phyloP scores from a whole-genome alignment of 2,888 invertebrate genomes.

The Drosophila mimetica region DNA sequence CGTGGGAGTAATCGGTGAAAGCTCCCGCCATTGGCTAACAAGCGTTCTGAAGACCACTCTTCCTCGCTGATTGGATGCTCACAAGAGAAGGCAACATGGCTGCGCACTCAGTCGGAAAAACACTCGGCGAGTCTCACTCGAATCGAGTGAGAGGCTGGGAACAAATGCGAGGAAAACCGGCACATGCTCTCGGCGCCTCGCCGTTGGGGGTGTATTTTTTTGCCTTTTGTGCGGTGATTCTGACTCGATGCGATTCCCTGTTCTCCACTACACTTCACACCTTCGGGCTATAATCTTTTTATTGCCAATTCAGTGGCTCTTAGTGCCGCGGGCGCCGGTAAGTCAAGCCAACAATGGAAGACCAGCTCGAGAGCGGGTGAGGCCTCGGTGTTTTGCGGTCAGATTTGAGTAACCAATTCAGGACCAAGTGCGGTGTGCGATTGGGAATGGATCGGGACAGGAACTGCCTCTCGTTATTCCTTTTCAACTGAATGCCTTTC shows the following conservation, averaged over 20 bases:
- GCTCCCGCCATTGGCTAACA: conserved; percentile 48
- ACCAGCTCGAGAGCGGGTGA: conserved; percentile 13
- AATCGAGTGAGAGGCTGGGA: conserved; percentile 57
- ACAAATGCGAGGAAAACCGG: conserved; percentile 3
- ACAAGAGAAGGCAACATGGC: conserved; percentile 57
- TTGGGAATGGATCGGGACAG: neutral
- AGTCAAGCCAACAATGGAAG: conserved; percentile 58
- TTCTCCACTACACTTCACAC: conserved; percentile 71
- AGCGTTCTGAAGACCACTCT: neutral
- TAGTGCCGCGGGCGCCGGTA: conserved; percentile 62
- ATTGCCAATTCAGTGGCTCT: conserved; percentile 80
- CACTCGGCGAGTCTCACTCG: conserved; percentile 18
- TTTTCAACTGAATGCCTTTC: conserved; percentile 78
- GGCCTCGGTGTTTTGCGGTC: conserved; percentile 53
- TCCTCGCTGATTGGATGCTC: conserved; percentile 48
- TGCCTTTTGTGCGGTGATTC: conserved; percentile 7
- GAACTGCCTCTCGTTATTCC: conserved; percentile 63
- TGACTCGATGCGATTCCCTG: conserved; percentile 9
- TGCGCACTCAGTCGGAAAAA: conserved; percentile 36
- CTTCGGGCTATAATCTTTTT: conserved; percentile 81
- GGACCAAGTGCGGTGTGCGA: conserved; percentile 59
- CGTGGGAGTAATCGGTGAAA: neutral
- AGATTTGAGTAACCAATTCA: conserved; percentile 50
- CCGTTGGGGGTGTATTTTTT: conserved; percentile 30
- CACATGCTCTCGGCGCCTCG: conserved; percentile 22